Conservation (phyloP, 2,113 vertebrate species). For the Thalassarche chlororhynchos region DNA sequence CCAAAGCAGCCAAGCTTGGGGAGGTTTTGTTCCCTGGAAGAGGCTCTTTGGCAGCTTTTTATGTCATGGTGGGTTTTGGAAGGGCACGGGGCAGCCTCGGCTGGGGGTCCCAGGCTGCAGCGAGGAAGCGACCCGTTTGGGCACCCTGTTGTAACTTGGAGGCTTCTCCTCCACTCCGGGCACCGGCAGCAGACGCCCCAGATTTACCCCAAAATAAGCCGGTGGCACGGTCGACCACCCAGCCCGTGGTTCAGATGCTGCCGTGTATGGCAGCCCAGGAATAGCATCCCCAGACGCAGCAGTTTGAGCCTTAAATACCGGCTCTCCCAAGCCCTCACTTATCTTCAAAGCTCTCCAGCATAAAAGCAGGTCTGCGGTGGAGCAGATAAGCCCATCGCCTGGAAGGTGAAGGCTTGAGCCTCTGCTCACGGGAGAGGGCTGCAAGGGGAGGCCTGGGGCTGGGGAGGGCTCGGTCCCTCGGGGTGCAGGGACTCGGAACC, state of each 20-base stretch:
- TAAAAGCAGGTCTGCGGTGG: background rate
- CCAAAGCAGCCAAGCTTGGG: background rate
- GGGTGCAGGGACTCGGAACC: background rate
- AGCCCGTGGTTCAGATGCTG: background rate
- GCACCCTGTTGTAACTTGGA: background rate
- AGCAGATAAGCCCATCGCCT: background rate
- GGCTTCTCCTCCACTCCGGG: background rate
- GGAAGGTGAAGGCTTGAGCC: background rate
- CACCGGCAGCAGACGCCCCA: background rate
- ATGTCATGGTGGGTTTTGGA: background rate
- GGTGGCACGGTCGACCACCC: background rate
- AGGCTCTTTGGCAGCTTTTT: background rate
- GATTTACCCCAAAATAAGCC: background rate
- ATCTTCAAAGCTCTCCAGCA: background rate
- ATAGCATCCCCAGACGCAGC: fast-evolving
- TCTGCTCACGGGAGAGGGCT: fast-evolving
- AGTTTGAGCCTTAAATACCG: background rate
- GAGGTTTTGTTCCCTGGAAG: background rate
- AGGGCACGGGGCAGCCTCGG: fast-evolving
- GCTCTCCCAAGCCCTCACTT: background rate
- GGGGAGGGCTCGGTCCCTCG: background rate
- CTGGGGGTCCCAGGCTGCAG: background rate
- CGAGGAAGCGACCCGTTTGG: background rate
- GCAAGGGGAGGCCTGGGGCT: background rate
- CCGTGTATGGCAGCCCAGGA: background rate